Percentiles rank a stretch among this genome's conserved stretches.
Evolutionary conservation across 2,113 vertebrate species (phyloP).

Genomic region (Labeo rohita): DNA sequence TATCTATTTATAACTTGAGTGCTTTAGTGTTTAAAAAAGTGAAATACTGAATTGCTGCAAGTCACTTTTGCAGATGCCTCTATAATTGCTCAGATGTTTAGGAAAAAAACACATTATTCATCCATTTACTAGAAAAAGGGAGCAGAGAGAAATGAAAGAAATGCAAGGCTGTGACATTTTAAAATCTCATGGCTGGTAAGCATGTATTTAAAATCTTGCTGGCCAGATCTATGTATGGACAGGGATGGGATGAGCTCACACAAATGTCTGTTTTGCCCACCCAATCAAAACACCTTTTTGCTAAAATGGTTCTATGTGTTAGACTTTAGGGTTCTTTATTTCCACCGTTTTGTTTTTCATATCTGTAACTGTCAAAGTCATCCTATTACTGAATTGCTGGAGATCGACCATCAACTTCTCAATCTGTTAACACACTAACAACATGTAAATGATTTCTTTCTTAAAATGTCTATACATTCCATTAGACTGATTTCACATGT

Average conservation of each 20-base stretch:
- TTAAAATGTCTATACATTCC: neutral
- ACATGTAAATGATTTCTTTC: neutral
- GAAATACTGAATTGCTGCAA: slow-evolving; percentile 14
- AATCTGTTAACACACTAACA: neutral
- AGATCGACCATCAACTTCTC: too few species aligned
- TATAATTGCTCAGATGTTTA: slow-evolving; percentile 43
- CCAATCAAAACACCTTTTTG: too few species aligned
- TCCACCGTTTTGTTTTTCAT: neutral
- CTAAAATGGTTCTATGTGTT: too few species aligned
- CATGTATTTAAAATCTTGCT: neutral
- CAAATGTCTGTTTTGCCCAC: neutral
- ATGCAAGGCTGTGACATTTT: neutral
- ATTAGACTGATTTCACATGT: neutral
- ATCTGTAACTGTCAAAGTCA: neutral
- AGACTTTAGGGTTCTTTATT: neutral
- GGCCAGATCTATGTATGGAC: neutral
- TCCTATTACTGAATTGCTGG: too few species aligned
- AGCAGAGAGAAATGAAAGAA: neutral
- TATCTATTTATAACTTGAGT: slow-evolving; percentile 35
- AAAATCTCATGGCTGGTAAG: neutral
- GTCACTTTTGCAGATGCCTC: slow-evolving; percentile 14
- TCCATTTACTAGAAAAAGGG: neutral
- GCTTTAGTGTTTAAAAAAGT: neutral
- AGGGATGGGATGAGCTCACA: neutral
- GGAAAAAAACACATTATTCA: neutral